Percentiles rank a stretch among this genome's conserved stretches.
Evolutionary conservation across 1,140 invertebrate species (phyloP).

Genomic region (Drosophila kanapiae): DNA sequence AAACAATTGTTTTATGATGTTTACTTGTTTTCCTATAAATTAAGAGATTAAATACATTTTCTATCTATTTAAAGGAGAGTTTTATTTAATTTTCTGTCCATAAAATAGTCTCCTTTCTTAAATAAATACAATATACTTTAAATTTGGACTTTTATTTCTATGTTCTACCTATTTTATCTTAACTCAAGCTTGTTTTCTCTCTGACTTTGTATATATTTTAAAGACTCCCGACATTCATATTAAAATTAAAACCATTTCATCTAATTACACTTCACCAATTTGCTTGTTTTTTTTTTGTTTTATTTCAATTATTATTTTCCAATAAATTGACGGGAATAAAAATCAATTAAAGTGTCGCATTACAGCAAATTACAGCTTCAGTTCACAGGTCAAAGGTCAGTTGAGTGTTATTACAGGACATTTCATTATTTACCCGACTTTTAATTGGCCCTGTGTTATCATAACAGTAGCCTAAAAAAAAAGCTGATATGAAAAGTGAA

Average conservation of each 20-base stretch:
- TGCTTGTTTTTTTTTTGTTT: constrained; percentile 1
- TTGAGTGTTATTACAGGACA: constrained; percentile 34
- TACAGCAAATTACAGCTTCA: constrained; percentile 44
- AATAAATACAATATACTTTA: background rate
- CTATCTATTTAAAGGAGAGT: too few species aligned
- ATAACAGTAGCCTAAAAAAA: constrained; percentile 24
- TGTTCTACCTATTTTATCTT: background rate
- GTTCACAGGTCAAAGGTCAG: constrained; percentile 43
- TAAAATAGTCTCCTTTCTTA: too few species aligned
- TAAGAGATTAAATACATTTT: too few species aligned
- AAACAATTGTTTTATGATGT: too few species aligned
- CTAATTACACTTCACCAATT: constrained; percentile 18
- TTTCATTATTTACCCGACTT: constrained; percentile 37
- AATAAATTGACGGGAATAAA: constrained; percentile 29
- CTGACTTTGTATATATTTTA: background rate
- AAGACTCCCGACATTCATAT: background rate
- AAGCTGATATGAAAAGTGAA: constrained; percentile 32
- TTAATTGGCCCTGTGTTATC: constrained; percentile 39
- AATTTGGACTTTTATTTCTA: background rate
- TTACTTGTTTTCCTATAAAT: too few species aligned
- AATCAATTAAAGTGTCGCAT: constrained; percentile 52
- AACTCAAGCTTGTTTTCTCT: background rate
- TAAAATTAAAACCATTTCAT: constrained; percentile 8
- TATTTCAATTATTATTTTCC: constrained; percentile 31
- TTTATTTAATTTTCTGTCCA: too few species aligned